A percentile compares a stretch with the other conserved stretches of the same genome.
Conservation (phyloP, 2,113 vertebrate species). For the Daubentonia madagascariensis region DNA sequence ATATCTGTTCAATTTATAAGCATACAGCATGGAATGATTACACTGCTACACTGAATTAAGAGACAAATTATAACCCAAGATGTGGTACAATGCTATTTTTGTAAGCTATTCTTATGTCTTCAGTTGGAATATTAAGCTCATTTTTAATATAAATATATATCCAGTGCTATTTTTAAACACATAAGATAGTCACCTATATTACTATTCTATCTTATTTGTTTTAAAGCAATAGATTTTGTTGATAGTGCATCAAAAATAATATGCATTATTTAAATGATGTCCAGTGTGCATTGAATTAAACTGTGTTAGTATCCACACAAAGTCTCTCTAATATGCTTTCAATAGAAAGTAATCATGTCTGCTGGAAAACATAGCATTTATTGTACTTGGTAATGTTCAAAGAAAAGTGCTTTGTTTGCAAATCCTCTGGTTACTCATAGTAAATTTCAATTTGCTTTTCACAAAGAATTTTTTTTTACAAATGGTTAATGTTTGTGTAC, state of each 20-base stretch:
- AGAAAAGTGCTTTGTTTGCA: slow-evolving; percentile 14
- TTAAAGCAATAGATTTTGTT: not conserved
- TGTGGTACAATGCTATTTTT: not conserved
- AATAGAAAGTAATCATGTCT: not conserved
- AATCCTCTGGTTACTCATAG: not conserved
- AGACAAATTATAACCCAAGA: not conserved
- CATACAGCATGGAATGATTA: not conserved
- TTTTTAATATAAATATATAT: not conserved
- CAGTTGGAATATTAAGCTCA: not conserved
- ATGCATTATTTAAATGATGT: slow-evolving; percentile 3
- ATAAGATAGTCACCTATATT: not conserved
- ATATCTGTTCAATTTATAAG: not conserved
- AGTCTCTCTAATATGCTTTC: not conserved
- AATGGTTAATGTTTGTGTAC: not conserved
- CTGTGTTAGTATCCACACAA: not conserved
- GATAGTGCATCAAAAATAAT: not conserved
- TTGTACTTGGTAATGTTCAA: not conserved
- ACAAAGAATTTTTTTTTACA: not conserved
- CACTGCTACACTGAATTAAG: not conserved
- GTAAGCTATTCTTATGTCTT: not conserved
- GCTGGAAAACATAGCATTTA: not conserved
- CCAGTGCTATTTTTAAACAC: not conserved
- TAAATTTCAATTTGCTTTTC: not conserved
- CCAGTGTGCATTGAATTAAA: not conserved
- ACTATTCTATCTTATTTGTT: not conserved